Conservation (phyloP, 2,888 invertebrate genomes). For the Stenoptilia bipunctidactyla region DNA sequence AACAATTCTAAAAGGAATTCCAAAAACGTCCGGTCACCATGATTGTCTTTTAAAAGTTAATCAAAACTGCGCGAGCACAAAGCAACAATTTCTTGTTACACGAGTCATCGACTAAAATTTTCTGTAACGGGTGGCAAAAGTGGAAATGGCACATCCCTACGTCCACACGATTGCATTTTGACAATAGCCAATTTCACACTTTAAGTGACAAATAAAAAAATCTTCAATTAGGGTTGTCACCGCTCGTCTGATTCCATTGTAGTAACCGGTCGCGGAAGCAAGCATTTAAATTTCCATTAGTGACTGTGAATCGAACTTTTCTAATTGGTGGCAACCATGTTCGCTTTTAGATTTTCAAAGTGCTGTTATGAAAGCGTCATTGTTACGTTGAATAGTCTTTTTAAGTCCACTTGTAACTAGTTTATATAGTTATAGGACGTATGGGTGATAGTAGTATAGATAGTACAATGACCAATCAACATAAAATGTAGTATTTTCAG, state of each 20-base stretch:
- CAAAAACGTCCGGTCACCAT: background rate
- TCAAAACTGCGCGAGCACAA: constrained; percentile 24
- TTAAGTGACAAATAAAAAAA: constrained; percentile 43
- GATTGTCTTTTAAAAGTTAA: constrained; percentile 21
- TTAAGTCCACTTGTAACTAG: too few relatives aligned
- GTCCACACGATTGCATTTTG: constrained; percentile 34
- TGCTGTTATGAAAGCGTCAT: too few relatives aligned
- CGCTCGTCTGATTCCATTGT: constrained; percentile 29
- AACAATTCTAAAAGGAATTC: background rate
- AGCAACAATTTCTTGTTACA: constrained; percentile 28
- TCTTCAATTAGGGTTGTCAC: constrained; percentile 46
- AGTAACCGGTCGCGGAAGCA: constrained; percentile 39
- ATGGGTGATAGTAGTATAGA: too few relatives aligned
- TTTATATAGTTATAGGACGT: too few relatives aligned
- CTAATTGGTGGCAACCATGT: constrained; percentile 25
- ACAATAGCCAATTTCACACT: constrained; percentile 66
- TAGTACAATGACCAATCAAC: too few relatives aligned
- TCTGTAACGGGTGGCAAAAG: constrained; percentile 19
- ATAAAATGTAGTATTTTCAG: too few relatives aligned
- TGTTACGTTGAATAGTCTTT: too few relatives aligned
- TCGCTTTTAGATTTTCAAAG: constrained; percentile 14
- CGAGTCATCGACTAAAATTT: constrained; percentile 21
- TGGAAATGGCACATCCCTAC: constrained; percentile 20
- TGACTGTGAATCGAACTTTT: constrained; percentile 34
- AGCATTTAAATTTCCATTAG: constrained; percentile 68